These are phyloP conservation scores for Phymatocera aterrima DNA, from an alignment of 2,888 invertebrate genomes.

Conservation along the genomic window DNA sequence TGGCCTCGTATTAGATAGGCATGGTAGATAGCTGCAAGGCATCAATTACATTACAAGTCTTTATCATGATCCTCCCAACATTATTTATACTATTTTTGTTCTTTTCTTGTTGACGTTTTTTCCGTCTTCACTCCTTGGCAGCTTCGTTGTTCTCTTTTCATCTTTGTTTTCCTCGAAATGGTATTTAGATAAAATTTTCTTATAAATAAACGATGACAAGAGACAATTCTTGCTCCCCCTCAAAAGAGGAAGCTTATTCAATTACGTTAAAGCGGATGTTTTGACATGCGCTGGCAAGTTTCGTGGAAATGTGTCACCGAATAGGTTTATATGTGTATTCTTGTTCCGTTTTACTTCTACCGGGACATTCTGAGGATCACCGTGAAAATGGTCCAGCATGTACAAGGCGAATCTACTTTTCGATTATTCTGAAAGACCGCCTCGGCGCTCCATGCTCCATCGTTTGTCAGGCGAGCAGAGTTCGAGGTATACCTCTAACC, in stretches of 20 bases:
- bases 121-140: too few species aligned
- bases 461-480: slow-evolving; percentile 33
- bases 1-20: not conserved
- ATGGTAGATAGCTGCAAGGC: not conserved
- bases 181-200: not conserved
- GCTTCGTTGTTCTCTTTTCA: not conserved
- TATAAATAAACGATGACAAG: slow-evolving; percentile 6
- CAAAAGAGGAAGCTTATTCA: slow-evolving; percentile 2
- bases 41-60: slow-evolving; percentile 10
- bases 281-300: not conserved
- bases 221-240: not conserved
- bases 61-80: not conserved
- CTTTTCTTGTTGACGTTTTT: not conserved
- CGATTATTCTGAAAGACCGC: slow-evolving; percentile 33
- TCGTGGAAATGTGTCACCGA: not conserved
- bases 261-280: not conserved
- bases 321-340: not conserved
- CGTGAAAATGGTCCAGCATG: slow-evolving; percentile 8
- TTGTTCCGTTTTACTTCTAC: not conserved
- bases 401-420: slow-evolving; percentile 13
- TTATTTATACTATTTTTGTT: not conserved
- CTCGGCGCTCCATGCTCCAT: slow-evolving; percentile 10
- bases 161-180: not conserved
- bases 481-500: slow-evolving; percentile 8
- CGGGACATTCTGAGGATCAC: not conserved